Conservation (phyloP, 1,140 invertebrate species). For the Drosophila orena region DNA sequence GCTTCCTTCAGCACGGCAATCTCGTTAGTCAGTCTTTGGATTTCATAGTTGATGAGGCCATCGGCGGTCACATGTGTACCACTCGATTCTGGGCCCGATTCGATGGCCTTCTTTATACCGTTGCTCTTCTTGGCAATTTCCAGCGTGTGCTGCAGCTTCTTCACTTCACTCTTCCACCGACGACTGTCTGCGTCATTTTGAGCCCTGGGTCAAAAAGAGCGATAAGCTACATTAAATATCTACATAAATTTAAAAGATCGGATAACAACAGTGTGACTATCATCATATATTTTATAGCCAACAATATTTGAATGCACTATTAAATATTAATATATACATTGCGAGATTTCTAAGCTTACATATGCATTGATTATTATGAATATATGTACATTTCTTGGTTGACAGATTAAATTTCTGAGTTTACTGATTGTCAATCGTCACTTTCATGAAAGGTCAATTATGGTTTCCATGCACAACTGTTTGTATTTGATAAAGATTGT, state of each 20-base stretch:
- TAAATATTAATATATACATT: neutral
- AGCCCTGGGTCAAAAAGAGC: conserved; percentile 45
- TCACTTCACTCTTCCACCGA: conserved; percentile 80
- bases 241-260: neutral
- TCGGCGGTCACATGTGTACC: conserved; percentile 58
- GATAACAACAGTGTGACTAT: neutral
- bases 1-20: conserved; percentile 78
- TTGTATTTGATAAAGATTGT: no score
- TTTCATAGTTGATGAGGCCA: conserved; percentile 78
- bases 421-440: conserved; percentile 3
- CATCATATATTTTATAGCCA: no score
- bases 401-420: neutral
- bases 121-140: conserved; percentile 71
- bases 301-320: no score
- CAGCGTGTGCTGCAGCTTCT: conserved; percentile 75
- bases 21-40: conserved; percentile 84
- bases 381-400: neutral
- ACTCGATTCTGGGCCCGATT: conserved; percentile 41
- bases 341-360: neutral
- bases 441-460: conserved; percentile 12
- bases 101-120: conserved; percentile 52
- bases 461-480: neutral
- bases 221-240: neutral
- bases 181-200: conserved; percentile 82
- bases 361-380: neutral